Conservation (phyloP, 1,140 invertebrate species). For the Brevipalpus yothersi region DNA sequence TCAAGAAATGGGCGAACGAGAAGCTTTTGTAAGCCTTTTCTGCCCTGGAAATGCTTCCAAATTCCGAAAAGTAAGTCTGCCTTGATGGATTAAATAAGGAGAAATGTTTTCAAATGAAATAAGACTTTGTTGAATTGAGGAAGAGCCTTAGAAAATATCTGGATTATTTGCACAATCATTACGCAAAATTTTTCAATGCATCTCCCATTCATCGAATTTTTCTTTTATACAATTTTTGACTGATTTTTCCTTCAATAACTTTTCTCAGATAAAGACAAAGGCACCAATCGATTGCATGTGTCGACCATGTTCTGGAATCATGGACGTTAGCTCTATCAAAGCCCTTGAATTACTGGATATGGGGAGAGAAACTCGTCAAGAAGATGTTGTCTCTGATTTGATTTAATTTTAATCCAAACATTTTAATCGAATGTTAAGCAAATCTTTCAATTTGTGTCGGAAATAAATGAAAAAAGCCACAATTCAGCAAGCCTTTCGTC, state of each 20-base stretch:
- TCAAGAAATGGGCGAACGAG: constrained; percentile 70
- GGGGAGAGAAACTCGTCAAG: not conserved
- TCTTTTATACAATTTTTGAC: not conserved
- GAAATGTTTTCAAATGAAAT: too few species aligned
- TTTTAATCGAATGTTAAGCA: too few species aligned
- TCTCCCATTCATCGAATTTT: not conserved
- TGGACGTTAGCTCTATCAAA: constrained; percentile 53
- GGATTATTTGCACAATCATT: too few species aligned
- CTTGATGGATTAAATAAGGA: too few species aligned
- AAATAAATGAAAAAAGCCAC: too few species aligned
- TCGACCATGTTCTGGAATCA: constrained; percentile 54
- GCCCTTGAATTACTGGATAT: constrained; percentile 45
- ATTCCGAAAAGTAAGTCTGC: constrained; percentile 41
- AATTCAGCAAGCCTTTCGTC: too few species aligned
- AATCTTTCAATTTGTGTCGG: too few species aligned
- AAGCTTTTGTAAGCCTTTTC: constrained; percentile 59
- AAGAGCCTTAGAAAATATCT: too few species aligned
- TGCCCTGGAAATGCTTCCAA: constrained; percentile 67
- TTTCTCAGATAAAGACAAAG: constrained; percentile 50
- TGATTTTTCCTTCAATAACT: not conserved
- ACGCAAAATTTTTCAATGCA: not conserved
- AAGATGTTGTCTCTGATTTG: too few species aligned
- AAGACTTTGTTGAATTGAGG: too few species aligned
- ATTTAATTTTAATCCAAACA: too few species aligned
- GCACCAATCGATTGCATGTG: constrained; percentile 81